Percentiles rank a stretch among this genome's conserved stretches.
phyloP scores from a whole-genome alignment of 2,113 vertebrate genomes.

The Psilopsiagon aymara region DNA sequence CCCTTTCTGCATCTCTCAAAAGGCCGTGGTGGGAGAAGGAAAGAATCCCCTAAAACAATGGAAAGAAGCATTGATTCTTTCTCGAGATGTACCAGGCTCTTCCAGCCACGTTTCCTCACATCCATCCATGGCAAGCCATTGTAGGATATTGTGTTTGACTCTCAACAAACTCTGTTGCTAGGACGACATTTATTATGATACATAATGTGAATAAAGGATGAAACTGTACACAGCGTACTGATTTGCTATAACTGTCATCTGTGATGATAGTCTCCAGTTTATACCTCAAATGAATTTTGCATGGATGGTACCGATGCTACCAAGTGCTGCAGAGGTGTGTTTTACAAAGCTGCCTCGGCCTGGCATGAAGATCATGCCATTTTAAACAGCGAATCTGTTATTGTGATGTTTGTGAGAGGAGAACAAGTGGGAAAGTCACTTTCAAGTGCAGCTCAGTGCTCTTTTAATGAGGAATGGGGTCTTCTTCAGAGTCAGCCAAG shows the following conservation, averaged over 20 bases:
- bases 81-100: neutral
- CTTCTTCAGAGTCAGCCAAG: constrained; percentile 83
- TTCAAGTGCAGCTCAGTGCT: constrained; percentile 83
- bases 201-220: constrained; percentile 67
- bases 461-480: constrained; percentile 86
- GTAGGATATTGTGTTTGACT: constrained; percentile 36
- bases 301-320: neutral
- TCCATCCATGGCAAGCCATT: neutral
- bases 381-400: constrained; percentile 81
- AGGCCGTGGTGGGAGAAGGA: neutral
- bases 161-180: constrained; percentile 45
- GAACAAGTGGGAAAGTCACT: constrained; percentile 83
- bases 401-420: constrained; percentile 75
- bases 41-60: neutral
- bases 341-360: constrained; percentile 71
- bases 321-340: constrained; percentile 37
- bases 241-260: constrained; percentile 70
- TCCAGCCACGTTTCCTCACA: neutral
- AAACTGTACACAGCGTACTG: constrained; percentile 43
- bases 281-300: constrained; percentile 57
- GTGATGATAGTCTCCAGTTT: constrained; percentile 60
- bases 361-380: constrained; percentile 77
- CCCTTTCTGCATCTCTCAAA: neutral
- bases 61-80: neutral
- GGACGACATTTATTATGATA: constrained; percentile 68